Evolutionary conservation across 2,797 vertebrate genomes (phyloP), one percentile per base, ranked within the genome.

Genomic region (Melanotaenia nigrans): DNA sequence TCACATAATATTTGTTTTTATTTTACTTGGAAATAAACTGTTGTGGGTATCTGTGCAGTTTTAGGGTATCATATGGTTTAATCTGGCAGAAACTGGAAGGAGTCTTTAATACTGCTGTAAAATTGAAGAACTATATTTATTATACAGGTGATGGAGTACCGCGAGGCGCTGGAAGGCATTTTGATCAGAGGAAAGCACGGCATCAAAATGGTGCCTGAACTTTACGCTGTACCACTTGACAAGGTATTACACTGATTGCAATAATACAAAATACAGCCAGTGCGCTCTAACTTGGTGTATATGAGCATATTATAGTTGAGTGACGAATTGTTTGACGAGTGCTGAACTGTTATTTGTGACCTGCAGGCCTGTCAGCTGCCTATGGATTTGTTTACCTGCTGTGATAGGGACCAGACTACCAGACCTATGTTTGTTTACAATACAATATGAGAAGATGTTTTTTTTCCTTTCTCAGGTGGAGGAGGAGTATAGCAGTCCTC

Each of bases 171-270:
- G 85, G 97, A 99, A 69, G 96, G 95, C 60, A 87, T 98, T 87
- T 92, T 99, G 79, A 97, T 99, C 84, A 89, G 97, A 92, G 96
- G 95, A 75, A 96, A 97, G 87, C 95, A 96, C 0, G 97, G 98
- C 73, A 96, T 99, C 88, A 95, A 95, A 64, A 88, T 99, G 68
- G 74, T 99, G 85, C 98, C 98, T 30, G 98, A 99, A 71, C 94
- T 99, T 36, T 99, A 99, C 0, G 92, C 96, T 68, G 96, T 99
- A 28, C 97, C 97, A 4, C 81, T 85, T 72, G 94, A 96, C 70
- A 99, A 99, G 96, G 98, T 99, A 85, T 45, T 57, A 6, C 49
- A 54, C 14, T 32, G 28, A 35, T 3, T 36, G 0, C 4, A 49
- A 11, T 4, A 24, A 4, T 16, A 51, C 32, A 42, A 57, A 40